phyloP scores from a whole-genome alignment of 2,888 invertebrate genomes.

The Adela reaumurella region DNA sequence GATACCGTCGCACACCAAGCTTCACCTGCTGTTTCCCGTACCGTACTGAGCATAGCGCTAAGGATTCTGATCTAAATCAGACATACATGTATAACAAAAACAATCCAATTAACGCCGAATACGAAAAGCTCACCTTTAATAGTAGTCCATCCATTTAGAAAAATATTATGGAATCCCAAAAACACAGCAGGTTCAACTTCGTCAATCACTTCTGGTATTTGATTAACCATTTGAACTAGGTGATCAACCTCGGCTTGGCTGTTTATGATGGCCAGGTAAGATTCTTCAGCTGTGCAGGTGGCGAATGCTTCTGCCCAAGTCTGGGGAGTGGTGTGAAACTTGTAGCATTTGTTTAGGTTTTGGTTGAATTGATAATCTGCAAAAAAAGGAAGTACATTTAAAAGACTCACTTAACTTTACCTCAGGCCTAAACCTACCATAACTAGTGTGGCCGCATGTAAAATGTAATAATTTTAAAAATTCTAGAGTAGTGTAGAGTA shows the following conservation, averaged over 20 bases:
- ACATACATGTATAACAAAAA: not conserved
- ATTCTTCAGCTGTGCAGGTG: conserved; percentile 27
- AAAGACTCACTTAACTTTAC: no score
- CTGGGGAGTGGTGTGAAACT: conserved; percentile 26
- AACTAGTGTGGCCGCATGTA: no score
- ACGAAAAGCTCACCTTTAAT: conserved; percentile 1
- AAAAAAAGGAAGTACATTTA: no score
- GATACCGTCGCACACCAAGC: no score
- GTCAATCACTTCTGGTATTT: not conserved
- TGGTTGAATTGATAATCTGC: no score
- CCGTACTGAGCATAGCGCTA: not conserved
- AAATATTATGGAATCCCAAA: conserved; percentile 14
- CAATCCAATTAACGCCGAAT: no score
- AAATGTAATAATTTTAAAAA: no score
- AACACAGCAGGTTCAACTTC: conserved; percentile 5
- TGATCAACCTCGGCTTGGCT: conserved; percentile 22
- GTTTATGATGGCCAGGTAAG: conserved; percentile 22
- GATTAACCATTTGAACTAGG: conserved; percentile 16
- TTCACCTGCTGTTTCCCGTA: no score
- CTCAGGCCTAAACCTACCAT: no score
- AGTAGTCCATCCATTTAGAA: conserved; percentile 1
- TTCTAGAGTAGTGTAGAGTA: no score
- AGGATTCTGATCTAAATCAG: not conserved
- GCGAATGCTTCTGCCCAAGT: conserved; percentile 31
- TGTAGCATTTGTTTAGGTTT: conserved; percentile 27